These are phyloP conservation scores for Acomys russatus DNA, from an alignment of 2,797 vertebrate genomes.

Conservation along the genomic window DNA sequence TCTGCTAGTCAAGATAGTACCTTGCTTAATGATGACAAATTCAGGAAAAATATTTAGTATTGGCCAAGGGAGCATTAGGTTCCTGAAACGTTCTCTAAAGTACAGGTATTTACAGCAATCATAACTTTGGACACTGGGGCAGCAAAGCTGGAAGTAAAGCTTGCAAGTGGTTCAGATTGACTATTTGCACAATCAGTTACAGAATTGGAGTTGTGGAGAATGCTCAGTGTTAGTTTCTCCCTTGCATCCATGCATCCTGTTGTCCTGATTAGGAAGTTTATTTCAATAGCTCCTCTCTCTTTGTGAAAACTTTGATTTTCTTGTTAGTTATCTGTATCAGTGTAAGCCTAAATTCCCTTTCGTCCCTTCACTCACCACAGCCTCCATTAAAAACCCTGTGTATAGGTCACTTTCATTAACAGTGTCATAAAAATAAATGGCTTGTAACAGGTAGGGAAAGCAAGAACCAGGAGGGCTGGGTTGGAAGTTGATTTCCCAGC, in stretches of 20 bases:
- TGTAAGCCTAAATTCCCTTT: slow-evolving; percentile 51
- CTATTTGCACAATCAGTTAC: background rate
- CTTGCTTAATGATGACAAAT: slow-evolving; percentile 54
- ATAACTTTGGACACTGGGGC: background rate
- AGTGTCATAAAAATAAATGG: slow-evolving; percentile 79
- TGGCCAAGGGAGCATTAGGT: slow-evolving; percentile 1
- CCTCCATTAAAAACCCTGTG: slow-evolving; percentile 40
- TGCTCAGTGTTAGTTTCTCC: background rate
- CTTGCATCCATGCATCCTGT: background rate
- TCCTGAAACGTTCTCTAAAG: slow-evolving; percentile 32
- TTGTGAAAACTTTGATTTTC: slow-evolving; percentile 39
- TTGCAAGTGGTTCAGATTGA: background rate
- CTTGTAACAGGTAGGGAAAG: slow-evolving; percentile 77
- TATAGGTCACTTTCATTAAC: slow-evolving; percentile 79
- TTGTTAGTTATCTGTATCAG: slow-evolving; percentile 31
- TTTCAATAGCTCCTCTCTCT: slow-evolving; percentile 25
- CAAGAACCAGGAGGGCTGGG: slow-evolving; percentile 13
- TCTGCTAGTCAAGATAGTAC: slow-evolving; percentile 52
- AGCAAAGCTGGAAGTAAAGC: background rate
- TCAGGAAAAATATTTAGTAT: slow-evolving; percentile 45
- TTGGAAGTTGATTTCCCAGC: slow-evolving; percentile 56
- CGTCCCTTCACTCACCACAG: slow-evolving; percentile 9
- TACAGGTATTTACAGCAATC: slow-evolving; percentile 34
- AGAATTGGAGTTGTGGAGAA: background rate
- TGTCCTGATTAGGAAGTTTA: slow-evolving; percentile 36